A percentile compares a stretch with the other conserved stretches of the same genome.
phyloP scores from a whole-genome alignment of 2,113 vertebrate genomes.

The Casuarius casuarius region DNA sequence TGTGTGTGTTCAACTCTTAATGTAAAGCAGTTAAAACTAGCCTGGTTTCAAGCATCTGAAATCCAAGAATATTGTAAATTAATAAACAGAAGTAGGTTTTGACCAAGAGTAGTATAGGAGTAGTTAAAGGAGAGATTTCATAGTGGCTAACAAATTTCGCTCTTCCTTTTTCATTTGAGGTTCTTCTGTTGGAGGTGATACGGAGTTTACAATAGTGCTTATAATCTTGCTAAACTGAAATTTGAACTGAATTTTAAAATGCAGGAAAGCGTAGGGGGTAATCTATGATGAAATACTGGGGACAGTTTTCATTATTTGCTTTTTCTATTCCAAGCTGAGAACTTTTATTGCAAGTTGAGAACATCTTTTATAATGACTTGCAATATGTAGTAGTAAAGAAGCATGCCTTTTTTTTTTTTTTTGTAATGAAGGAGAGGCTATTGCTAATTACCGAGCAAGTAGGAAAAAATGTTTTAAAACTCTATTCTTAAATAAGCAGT shows the following conservation, averaged over 20 bases:
- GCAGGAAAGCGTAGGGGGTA: not conserved
- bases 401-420: not conserved
- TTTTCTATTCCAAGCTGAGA: not conserved
- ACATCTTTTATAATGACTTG: not conserved
- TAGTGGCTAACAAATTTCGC: not conserved
- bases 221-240: not conserved
- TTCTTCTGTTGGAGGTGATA: not conserved
- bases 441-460: not conserved
- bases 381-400: not conserved
- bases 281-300: not conserved
- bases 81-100: not conserved
- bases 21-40: not conserved
- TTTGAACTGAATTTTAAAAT: not conserved
- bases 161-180: not conserved
- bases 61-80: not conserved
- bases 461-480: not conserved
- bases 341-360: not conserved
- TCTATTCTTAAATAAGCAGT: not conserved
- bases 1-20: not conserved
- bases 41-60: not conserved
- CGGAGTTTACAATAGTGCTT: not conserved
- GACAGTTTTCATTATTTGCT: not conserved
- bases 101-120: not conserved
- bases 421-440: not conserved
- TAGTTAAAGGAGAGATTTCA: not conserved